Conservation (phyloP, 2,888 invertebrate species). For the Aplocera efformata region DNA sequence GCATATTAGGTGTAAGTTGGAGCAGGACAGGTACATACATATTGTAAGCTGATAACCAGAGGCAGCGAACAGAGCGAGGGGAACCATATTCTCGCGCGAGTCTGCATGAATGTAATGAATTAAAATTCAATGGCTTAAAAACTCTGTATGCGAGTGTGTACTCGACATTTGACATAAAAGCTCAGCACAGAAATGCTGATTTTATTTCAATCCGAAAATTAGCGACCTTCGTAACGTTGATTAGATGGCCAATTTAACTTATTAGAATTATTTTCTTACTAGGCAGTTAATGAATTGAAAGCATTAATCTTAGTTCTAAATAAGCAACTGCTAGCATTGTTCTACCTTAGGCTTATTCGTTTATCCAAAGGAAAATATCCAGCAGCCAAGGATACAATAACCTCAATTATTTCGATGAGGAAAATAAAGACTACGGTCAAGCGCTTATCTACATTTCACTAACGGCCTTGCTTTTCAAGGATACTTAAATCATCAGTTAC, state of each 20-base stretch:
- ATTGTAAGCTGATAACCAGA: slow-evolving; percentile 80
- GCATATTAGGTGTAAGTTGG: slow-evolving; percentile 54
- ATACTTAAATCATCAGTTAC: slow-evolving; percentile 29
- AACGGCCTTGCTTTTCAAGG: slow-evolving; percentile 33
- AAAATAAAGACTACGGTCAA: slow-evolving; percentile 36
- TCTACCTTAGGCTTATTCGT: background rate
- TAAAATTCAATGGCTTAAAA: slow-evolving; percentile 71
- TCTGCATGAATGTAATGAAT: slow-evolving; percentile 78
- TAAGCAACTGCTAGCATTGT: slow-evolving; percentile 1
- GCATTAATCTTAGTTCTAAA: background rate
- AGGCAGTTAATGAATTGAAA: slow-evolving; percentile 3
- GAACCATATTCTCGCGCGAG: slow-evolving; percentile 77
- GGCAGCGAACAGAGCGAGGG: slow-evolving; percentile 74
- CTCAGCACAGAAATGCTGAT: slow-evolving; percentile 30
- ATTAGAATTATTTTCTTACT: slow-evolving; percentile 18
- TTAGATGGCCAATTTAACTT: slow-evolving; percentile 16
- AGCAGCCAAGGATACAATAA: slow-evolving; percentile 54
- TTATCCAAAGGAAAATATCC: slow-evolving; percentile 46
- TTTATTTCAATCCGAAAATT: slow-evolving; percentile 8
- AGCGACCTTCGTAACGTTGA: slow-evolving; percentile 1
- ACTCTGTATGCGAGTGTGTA: slow-evolving; percentile 57
- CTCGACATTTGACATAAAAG: slow-evolving; percentile 48
- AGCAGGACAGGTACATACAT: slow-evolving; percentile 69
- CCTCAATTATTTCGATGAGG: slow-evolving; percentile 49
- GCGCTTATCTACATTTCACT: background rate